A percentile compares a stretch with the other conserved stretches of the same genome.
phyloP scores from a whole-genome alignment of 2,888 invertebrate species.

The Yponomeuta malinellus region DNA sequence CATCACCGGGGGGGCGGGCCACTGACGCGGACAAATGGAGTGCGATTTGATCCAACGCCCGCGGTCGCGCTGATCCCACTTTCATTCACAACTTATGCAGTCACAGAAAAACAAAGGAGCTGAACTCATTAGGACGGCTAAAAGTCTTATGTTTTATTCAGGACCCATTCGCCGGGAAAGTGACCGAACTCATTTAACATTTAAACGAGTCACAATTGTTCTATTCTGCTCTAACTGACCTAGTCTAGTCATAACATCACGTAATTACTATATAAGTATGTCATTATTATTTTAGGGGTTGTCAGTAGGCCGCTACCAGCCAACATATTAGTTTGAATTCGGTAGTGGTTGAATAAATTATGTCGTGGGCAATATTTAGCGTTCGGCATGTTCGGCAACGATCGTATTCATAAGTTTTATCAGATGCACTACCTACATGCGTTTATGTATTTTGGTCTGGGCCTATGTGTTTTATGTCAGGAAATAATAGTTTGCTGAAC shows the following conservation, averaged over 20 bases:
- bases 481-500: background rate
- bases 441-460: too few relatives aligned
- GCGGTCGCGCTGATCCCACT: slow-evolving; percentile 46
- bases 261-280: background rate
- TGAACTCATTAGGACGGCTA: slow-evolving; percentile 61
- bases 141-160: slow-evolving; percentile 72
- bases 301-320: background rate
- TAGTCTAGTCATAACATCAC: background rate
- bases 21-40: slow-evolving; percentile 71
- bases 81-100: slow-evolving; percentile 68
- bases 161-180: slow-evolving; percentile 40
- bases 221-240: slow-evolving; percentile 38
- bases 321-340: background rate
- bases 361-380: background rate
- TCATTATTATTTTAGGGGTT: too few relatives aligned
- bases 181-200: slow-evolving; percentile 67
- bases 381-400: background rate
- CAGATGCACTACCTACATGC: background rate
- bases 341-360: background rate
- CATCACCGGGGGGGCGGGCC: slow-evolving; percentile 45
- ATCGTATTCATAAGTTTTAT: background rate
- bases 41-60: slow-evolving; percentile 67
- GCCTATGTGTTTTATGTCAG: background rate
- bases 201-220: slow-evolving; percentile 65
- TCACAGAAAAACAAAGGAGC: slow-evolving; percentile 61